phyloP scores from a whole-genome alignment of 2,888 invertebrate genomes.

The Orthosia incerta region DNA sequence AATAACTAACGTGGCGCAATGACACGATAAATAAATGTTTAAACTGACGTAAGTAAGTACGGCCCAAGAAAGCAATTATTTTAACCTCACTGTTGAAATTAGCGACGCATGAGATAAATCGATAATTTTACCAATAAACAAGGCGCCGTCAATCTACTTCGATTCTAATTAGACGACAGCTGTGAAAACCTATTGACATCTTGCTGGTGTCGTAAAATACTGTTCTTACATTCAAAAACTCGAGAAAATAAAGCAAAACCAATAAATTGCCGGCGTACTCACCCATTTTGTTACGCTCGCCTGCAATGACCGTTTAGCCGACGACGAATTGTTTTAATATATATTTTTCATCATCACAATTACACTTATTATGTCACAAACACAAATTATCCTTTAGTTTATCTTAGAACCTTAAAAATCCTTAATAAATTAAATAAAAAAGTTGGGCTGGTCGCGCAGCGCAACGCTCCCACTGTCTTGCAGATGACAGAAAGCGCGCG shows the following conservation, averaged over 20 bases:
- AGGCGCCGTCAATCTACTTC: constrained; percentile 51
- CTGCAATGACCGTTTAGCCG: constrained; percentile 66
- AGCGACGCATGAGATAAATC: constrained; percentile 85
- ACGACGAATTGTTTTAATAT: constrained; percentile 70
- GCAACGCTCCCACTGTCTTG: constrained; percentile 61
- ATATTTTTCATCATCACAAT: constrained; percentile 79
- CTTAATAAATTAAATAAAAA: constrained; percentile 62
- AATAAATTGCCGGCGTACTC: constrained; percentile 82
- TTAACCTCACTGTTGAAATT: constrained; percentile 64
- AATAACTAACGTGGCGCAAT: neutral
- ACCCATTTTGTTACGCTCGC: constrained; percentile 84
- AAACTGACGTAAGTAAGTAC: constrained; percentile 10
- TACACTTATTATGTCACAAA: constrained; percentile 74
- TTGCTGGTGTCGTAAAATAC: constrained; percentile 26
- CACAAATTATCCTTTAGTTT: constrained; percentile 65
- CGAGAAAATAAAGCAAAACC: constrained; percentile 66
- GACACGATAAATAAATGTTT: neutral
- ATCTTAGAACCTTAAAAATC: constrained; percentile 63
- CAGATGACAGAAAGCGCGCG: constrained; percentile 73
- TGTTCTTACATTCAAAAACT: constrained; percentile 29
- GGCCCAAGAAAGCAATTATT: constrained; percentile 45
- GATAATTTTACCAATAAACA: constrained; percentile 83
- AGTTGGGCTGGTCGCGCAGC: constrained; percentile 33
- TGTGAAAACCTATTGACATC: constrained; percentile 4
- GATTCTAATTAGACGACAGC: constrained; percentile 69